These are phyloP conservation scores for Gymnopithys bicolor DNA, from an alignment of 2,797 vertebrate genomes.

Conservation along the genomic window DNA sequence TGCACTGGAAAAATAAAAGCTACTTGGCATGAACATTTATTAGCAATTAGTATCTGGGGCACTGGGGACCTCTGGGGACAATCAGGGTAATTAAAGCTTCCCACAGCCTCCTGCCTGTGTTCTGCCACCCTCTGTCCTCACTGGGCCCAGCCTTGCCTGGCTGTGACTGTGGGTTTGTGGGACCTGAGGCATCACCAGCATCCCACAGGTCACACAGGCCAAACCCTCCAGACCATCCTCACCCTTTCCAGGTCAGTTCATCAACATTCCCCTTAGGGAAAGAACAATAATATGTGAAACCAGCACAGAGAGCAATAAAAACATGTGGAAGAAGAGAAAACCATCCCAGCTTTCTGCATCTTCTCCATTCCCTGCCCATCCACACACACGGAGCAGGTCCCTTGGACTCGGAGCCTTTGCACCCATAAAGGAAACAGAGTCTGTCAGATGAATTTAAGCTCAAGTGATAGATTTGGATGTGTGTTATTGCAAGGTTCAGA, in stretches of 20 bases:
- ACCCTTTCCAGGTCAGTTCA: background rate
- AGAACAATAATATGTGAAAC: background rate
- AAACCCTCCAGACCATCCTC: background rate
- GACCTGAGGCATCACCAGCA: background rate
- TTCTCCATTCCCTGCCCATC: background rate
- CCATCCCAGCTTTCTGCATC: background rate
- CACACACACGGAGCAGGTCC: background rate
- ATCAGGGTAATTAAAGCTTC: background rate
- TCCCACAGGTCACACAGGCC: fast-evolving
- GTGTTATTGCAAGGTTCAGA: background rate
- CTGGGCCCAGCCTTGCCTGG: background rate
- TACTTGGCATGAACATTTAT: constrained; percentile 67
- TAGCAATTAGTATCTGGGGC: constrained; percentile 50
- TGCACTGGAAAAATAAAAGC: constrained; percentile 64
- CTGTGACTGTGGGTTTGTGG: fast-evolving
- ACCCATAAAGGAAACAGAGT: background rate
- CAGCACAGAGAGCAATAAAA: background rate
- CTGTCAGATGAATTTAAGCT: background rate
- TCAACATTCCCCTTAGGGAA: background rate
- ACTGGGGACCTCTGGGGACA: background rate
- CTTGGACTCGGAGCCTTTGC: background rate
- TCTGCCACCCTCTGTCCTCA: background rate
- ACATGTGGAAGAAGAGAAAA: background rate
- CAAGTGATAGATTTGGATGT: background rate
- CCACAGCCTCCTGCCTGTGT: background rate